A percentile compares a stretch with the other conserved stretches of the same genome.
Conservation (phyloP, 2,113 vertebrate species). For the Benitochromis conjunctus region DNA sequence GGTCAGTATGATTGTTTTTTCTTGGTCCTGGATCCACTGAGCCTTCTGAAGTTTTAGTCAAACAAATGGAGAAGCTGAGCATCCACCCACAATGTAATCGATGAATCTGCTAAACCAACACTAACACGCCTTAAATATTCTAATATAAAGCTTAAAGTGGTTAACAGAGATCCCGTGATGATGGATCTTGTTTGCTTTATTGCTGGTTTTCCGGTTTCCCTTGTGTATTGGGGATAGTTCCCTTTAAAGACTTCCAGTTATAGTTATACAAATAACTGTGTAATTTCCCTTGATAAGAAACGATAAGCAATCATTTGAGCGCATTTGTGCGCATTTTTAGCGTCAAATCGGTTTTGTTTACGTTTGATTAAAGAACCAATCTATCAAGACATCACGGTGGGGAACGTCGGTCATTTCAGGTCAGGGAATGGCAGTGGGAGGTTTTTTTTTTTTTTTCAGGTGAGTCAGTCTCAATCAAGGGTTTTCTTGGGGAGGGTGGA, state of each 20-base stretch:
- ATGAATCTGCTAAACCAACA: background rate
- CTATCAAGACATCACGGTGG: background rate
- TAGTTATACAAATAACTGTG: background rate
- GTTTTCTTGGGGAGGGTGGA: background rate
- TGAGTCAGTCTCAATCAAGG: background rate
- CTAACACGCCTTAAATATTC: background rate
- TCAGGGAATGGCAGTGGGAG: background rate
- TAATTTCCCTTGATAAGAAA: background rate
- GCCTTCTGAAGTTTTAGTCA: background rate
- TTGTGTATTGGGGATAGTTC: background rate
- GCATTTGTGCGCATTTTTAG: background rate
- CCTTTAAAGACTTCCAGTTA: background rate
- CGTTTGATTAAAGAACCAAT: background rate
- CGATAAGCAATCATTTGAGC: background rate
- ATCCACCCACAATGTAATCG: background rate
- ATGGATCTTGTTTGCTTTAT: background rate
- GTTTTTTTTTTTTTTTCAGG: background rate
- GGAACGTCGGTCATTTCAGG: conserved; percentile 18
- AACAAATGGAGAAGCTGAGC: background rate
- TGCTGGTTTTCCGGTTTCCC: background rate
- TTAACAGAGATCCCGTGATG: background rate
- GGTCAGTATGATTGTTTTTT: background rate
- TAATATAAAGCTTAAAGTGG: background rate
- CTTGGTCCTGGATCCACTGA: background rate
- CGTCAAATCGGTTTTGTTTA: background rate